Evolutionary conservation across 64 coral and sea anemone species (phyloP), one percentile per base, ranked within the genome.

Genomic region (Trachythela sp.): DNA sequence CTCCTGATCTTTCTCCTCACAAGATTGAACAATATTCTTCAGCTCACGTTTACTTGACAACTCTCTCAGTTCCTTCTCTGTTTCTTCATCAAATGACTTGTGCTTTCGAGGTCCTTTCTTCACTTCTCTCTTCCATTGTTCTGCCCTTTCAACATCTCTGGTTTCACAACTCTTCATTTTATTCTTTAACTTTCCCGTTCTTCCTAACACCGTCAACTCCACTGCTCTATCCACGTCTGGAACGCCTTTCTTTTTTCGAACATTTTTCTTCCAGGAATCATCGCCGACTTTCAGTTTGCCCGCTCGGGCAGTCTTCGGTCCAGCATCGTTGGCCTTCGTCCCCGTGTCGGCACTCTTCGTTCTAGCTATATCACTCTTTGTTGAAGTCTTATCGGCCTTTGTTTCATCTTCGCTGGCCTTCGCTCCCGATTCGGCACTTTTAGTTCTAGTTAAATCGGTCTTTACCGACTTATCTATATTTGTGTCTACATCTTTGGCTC

Each of bases 121-220:
- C 75, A 80, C 75, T 36, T 80, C 75, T 80, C 20, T 80, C 33
- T 80, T 80, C 75, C 75, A 80, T 0, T 35, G 75, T 4, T 80
- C 75, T 17, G 75, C 75, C 3, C 33, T 80, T 2, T 80, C 75
- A 35, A 80, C 33, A 80, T 80, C 75, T 37, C 75, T 2, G 4
- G 13, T 35, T 36, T 80, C 37, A 36, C 75, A 30, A 3, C 20
- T 35, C 15, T 37, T 17, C 30, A 80, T 17, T 39, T 80, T 80
- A 8, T 80, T 36, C 18, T 80, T 80, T 15, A 80, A 10, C 20
- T 80, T 80, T 14, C 75, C 75, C 20, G 75, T 80, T 39, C 75
- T 35, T 1, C 37, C 37, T 18, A 80, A 35, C 4, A 80, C 75
- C 10, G 27, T 35, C 37, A 80, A 80, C 33, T 80, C 75, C 10